Evolutionary conservation across 2,113 vertebrate genomes (phyloP).

Genomic region (Spilogale gracilis): DNA sequence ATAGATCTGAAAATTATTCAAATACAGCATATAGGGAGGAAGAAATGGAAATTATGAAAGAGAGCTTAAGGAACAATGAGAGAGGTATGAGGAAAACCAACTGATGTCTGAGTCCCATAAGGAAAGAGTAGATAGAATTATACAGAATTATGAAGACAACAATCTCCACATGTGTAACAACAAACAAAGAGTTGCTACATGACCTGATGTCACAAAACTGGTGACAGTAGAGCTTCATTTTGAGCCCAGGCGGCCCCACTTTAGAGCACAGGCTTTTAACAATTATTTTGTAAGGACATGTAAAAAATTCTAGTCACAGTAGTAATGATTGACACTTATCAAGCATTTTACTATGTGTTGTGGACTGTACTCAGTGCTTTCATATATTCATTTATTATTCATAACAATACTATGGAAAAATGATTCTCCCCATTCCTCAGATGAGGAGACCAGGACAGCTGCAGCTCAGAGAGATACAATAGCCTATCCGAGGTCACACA

Average conservation of each 20-base stretch:
- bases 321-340: neutral
- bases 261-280: neutral
- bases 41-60: neutral
- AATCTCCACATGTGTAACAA: neutral
- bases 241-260: neutral
- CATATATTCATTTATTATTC: slow-evolving; percentile 11
- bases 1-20: slow-evolving; percentile 19
- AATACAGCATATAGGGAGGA: neutral
- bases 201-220: neutral
- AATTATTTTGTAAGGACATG: neutral
- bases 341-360: neutral
- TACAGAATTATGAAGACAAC: neutral
- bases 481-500: neutral
- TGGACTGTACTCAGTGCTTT: neutral
- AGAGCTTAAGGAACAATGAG: neutral
- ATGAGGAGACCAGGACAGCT: neutral
- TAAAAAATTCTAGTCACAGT: neutral
- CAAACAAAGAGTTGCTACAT: neutral
- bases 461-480: neutral
- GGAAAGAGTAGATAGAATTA: neutral
- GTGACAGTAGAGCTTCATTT: neutral
- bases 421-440: neutral
- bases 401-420: neutral
- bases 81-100: neutral
- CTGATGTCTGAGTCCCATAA: neutral